Percentiles rank a stretch among this genome's conserved stretches.
Conservation (phyloP, 2,113 vertebrate genomes). For the Columba livia region DNA sequence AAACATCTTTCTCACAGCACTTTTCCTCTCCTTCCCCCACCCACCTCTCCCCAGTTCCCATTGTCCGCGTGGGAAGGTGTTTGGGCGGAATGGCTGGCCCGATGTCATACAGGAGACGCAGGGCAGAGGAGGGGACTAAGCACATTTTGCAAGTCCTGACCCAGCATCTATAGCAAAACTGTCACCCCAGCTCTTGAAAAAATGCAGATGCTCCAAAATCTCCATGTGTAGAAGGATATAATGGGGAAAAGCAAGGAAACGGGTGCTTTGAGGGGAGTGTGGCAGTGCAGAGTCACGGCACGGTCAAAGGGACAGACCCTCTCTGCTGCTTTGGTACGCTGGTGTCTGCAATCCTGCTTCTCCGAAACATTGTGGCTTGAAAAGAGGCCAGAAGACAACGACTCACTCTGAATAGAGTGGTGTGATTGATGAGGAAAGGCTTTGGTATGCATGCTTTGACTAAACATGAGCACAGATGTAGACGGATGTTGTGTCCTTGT, state of each 20-base stretch:
- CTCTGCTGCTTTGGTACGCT: neutral
- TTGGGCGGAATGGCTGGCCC: neutral
- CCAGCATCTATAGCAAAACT: neutral
- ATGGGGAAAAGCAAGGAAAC: neutral
- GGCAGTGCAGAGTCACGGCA: neutral
- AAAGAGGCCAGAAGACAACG: neutral
- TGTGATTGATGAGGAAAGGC: constrained; percentile 31
- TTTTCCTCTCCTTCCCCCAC: neutral
- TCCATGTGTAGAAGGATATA: fast-evolving
- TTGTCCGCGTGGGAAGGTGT: neutral
- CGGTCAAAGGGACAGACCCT: neutral
- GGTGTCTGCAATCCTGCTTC: neutral
- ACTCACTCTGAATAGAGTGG: neutral
- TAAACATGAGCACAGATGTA: neutral
- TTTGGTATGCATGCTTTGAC: constrained; percentile 34
- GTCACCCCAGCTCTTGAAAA: neutral
- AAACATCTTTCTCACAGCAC: neutral
- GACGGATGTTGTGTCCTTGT: constrained; percentile 48
- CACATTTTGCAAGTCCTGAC: neutral
- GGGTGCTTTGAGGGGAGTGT: fast-evolving
- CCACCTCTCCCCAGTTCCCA: neutral
- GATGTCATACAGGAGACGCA: neutral
- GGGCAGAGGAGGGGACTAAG: neutral
- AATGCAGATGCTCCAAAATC: neutral
- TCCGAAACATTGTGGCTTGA: neutral